These are phyloP conservation scores for Caenorhabditis auriculariae DNA, from an alignment of 2,888 invertebrate species.

Conservation along the genomic window DNA sequence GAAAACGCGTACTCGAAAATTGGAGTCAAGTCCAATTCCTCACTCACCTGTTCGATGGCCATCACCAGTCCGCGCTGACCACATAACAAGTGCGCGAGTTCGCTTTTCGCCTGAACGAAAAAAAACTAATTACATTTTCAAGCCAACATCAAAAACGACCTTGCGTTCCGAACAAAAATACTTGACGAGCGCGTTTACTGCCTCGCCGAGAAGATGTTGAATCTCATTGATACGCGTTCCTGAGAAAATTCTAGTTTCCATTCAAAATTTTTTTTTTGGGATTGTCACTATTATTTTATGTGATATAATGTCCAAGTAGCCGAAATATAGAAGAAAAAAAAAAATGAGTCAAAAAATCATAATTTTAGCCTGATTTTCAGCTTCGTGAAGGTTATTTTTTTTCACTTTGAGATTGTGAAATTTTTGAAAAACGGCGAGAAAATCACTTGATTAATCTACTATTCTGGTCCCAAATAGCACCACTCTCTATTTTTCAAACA, in stretches of 20 bases:
- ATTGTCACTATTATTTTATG: too few relatives aligned
- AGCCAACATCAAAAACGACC: constrained; percentile 1
- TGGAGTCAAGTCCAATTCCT: neutral
- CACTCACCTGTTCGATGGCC: constrained; percentile 81
- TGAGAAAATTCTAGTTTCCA: constrained; percentile 12
- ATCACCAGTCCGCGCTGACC: constrained; percentile 91
- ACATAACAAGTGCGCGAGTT: constrained; percentile 84
- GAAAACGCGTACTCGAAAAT: neutral
- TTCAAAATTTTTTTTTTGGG: too few relatives aligned
- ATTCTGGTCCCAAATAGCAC: too few relatives aligned
- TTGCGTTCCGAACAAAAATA: constrained; percentile 36
- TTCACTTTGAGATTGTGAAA: too few relatives aligned
- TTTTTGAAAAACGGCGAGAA: too few relatives aligned
- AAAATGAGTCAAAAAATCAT: too few relatives aligned
- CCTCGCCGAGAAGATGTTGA: constrained; percentile 80
- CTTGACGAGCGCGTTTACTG: constrained; percentile 89
- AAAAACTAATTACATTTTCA: neutral
- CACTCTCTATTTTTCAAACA: too few relatives aligned
- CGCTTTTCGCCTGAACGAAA: constrained; percentile 57
- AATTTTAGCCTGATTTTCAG: too few relatives aligned
- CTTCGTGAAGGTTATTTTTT: too few relatives aligned
- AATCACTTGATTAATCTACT: too few relatives aligned
- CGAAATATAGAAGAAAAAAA: too few relatives aligned
- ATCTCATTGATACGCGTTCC: constrained; percentile 50
- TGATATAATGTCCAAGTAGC: too few relatives aligned